Conservation (phyloP, 2,797 vertebrate genomes). For the Parauchenoglanis ngamensis region DNA sequence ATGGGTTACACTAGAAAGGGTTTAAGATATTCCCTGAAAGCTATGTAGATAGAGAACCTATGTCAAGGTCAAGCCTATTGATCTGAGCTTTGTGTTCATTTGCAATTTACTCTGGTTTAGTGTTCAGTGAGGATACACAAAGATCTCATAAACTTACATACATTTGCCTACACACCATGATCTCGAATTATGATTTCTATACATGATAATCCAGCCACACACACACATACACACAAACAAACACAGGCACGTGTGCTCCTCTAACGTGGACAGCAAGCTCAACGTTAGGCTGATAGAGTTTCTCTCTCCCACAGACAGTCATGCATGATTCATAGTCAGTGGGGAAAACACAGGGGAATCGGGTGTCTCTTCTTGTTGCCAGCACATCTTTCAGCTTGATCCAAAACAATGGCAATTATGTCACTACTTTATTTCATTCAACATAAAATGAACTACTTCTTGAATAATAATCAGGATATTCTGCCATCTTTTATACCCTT, state of each 20-base stretch:
- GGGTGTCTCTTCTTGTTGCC: constrained; percentile 41
- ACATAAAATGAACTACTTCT: constrained; percentile 5
- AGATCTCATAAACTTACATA: not conserved
- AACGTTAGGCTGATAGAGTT: constrained; percentile 54
- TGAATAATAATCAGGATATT: constrained; percentile 5
- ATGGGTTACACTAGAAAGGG: not conserved
- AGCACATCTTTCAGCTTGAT: constrained; percentile 38
- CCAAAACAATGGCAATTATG: constrained; percentile 40
- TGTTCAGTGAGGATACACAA: not conserved
- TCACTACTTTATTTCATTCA: constrained; percentile 14
- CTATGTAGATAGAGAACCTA: not conserved
- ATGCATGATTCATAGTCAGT: constrained; percentile 54
- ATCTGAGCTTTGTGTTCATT: not conserved
- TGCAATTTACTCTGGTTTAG: not conserved
- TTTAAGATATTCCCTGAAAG: not conserved
- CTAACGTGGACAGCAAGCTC: constrained; percentile 26
- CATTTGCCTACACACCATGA: constrained; percentile 26
- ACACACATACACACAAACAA: not conserved
- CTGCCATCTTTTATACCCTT: not conserved
- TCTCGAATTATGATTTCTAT: not conserved
- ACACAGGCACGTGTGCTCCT: constrained; percentile 3
- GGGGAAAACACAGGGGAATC: constrained; percentile 38
- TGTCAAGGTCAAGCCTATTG: not conserved
- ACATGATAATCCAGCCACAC: constrained; percentile 4
- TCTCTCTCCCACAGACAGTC: constrained; percentile 59